These are phyloP conservation scores for Telenomus remus DNA, from an alignment of 1,140 invertebrate species.

Conservation along the genomic window DNA sequence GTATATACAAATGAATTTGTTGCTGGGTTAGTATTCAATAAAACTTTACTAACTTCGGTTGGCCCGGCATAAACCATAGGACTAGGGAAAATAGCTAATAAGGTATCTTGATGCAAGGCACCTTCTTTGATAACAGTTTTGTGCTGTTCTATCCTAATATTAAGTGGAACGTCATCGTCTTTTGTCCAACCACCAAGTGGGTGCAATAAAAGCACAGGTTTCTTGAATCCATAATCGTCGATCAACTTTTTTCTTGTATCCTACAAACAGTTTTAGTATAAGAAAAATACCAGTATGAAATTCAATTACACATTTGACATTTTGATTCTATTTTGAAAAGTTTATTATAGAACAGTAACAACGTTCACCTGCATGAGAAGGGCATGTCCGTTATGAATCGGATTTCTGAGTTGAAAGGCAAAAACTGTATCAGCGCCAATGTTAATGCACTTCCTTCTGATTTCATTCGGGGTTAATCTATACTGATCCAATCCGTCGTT, in stretches of 20 bases:
- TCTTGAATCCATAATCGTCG: slow-evolving; percentile 88
- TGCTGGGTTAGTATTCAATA: not conserved
- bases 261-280: slow-evolving; percentile 57
- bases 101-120: slow-evolving; percentile 89
- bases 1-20: not conserved
- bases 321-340: too few relatives aligned
- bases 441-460: slow-evolving; percentile 86
- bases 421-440: slow-evolving; percentile 95
- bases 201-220: slow-evolving; percentile 96
- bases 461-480: slow-evolving; percentile 93
- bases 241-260: slow-evolving; percentile 90
- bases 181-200: slow-evolving; percentile 99
- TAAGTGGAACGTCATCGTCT: slow-evolving; percentile 98
- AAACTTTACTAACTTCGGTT: slow-evolving; percentile 86
- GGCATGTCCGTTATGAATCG: slow-evolving; percentile 98
- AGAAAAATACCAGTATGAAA: too few relatives aligned
- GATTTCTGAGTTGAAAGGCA: slow-evolving; percentile 97
- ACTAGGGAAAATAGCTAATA: slow-evolving; percentile 98
- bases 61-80: slow-evolving; percentile 99
- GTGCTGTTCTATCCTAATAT: slow-evolving; percentile 87
- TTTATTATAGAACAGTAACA: too few relatives aligned
- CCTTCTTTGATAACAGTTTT: slow-evolving; percentile 93
- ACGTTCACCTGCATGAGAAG: slow-evolving; percentile 93
- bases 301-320: too few relatives aligned
- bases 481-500: slow-evolving; percentile 96